These are phyloP conservation scores for Caerostris darwini DNA, from an alignment of 1,140 invertebrate species.

Conservation along the genomic window DNA sequence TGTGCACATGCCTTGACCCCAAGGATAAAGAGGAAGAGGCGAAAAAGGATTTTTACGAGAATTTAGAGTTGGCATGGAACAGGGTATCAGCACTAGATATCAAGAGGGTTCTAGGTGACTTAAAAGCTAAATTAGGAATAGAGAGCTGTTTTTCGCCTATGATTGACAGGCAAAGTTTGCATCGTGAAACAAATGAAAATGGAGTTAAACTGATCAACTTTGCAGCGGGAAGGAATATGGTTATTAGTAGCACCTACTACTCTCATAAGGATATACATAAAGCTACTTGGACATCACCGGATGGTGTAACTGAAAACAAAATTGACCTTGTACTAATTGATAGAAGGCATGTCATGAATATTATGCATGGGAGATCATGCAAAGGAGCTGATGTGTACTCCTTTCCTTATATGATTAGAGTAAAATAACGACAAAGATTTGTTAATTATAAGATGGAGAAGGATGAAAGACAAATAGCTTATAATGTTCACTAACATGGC, in stretches of 20 bases:
- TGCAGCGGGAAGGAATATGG: too few relatives aligned
- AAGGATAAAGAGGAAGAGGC: not conserved
- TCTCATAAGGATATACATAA: not conserved
- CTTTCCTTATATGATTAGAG: not conserved
- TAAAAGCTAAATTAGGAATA: too few relatives aligned
- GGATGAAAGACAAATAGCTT: too few relatives aligned
- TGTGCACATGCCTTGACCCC: not conserved
- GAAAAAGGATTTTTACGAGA: not conserved
- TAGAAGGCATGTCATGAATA: not conserved
- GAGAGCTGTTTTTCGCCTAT: too few relatives aligned
- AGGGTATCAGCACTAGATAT: too few relatives aligned
- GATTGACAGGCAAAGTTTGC: too few relatives aligned
- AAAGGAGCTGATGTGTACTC: not conserved
- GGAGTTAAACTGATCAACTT: too few relatives aligned
- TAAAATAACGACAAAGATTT: not conserved
- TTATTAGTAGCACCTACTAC: not conserved
- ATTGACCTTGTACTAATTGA: not conserved
- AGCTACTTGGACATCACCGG: not conserved
- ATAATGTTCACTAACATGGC: too few relatives aligned
- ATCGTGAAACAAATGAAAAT: too few relatives aligned
- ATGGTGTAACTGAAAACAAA: not conserved
- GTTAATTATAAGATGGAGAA: too few relatives aligned
- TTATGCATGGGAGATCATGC: not conserved
- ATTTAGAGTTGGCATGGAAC: not conserved
- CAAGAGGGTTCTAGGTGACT: too few relatives aligned